Evolutionary conservation across 1,140 invertebrate species (phyloP).

Genomic region (Anadara kagoshimensis): DNA sequence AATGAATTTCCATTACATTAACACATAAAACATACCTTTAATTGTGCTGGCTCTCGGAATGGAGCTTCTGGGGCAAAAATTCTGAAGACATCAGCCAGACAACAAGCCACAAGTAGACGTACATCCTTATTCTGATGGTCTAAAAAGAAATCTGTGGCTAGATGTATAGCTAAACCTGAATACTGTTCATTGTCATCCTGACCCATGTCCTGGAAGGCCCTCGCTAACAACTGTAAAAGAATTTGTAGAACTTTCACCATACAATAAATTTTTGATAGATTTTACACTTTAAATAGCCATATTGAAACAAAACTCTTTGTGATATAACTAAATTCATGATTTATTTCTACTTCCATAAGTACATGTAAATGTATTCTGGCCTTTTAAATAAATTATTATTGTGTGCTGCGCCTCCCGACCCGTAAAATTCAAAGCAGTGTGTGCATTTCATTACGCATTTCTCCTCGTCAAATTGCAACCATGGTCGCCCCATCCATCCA

Average conservation of each 20-base stretch:
- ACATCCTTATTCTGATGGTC: constrained; percentile 94
- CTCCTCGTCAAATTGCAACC: too few species aligned
- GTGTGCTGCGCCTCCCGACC: too few species aligned
- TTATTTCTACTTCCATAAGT: too few species aligned
- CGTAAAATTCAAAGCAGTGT: too few species aligned
- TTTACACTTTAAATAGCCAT: neutral
- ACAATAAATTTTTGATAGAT: neutral
- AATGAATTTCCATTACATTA: too few species aligned
- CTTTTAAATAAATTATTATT: too few species aligned
- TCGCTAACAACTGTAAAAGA: constrained; percentile 84
- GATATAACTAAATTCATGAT: too few species aligned
- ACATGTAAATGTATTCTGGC: too few species aligned
- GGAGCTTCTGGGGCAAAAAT: constrained; percentile 99
- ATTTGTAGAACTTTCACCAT: constrained; percentile 13
- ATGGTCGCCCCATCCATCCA: too few species aligned
- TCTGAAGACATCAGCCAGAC: constrained; percentile 96
- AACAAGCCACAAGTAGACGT: constrained; percentile 94
- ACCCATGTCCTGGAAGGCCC: constrained; percentile 96
- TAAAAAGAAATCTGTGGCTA: constrained; percentile 94
- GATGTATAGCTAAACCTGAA: constrained; percentile 93
- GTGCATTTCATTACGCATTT: too few species aligned
- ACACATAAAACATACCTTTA: constrained; percentile 78
- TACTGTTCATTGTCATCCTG: constrained; percentile 97
- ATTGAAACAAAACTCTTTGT: neutral
- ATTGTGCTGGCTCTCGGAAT: constrained; percentile 95